phyloP scores from a whole-genome alignment of 2,797 vertebrate genomes.

The Salarias fasciatus region DNA sequence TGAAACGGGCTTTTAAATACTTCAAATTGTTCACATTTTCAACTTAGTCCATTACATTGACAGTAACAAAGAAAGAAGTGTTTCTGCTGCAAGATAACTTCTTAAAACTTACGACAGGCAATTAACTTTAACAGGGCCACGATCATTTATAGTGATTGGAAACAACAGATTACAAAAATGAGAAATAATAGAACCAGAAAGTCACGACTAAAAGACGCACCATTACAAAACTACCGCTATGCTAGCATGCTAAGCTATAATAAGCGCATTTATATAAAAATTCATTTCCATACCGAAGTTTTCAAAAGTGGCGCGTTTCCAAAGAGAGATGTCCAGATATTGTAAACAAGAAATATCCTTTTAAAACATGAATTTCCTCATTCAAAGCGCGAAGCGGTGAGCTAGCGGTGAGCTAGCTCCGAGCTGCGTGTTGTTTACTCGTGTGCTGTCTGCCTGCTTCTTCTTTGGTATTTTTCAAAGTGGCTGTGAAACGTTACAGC shows the following conservation, averaged over 20 bases:
- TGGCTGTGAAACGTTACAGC: conserved; percentile 12
- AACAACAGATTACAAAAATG: background rate
- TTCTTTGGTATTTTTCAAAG: background rate
- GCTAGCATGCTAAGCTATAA: conserved; percentile 8
- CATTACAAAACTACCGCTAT: background rate
- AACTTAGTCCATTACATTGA: too few species aligned
- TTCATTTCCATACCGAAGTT: conserved; percentile 43
- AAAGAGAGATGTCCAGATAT: too few species aligned
- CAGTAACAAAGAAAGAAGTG: too few species aligned
- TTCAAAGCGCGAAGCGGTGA: background rate
- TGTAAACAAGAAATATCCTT: background rate
- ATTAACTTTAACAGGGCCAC: too few species aligned
- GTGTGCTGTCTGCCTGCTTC: background rate
- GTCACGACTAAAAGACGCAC: too few species aligned
- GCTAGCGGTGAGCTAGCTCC: background rate
- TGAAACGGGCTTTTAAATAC: too few species aligned
- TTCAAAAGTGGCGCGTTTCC: background rate
- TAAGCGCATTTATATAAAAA: background rate
- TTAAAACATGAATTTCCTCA: background rate
- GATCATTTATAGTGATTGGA: too few species aligned
- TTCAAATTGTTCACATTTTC: too few species aligned
- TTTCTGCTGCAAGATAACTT: too few species aligned
- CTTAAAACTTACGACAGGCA: too few species aligned
- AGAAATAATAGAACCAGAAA: background rate
- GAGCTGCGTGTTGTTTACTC: conserved; percentile 13